Evolutionary conservation across 2,888 invertebrate genomes (phyloP), one percentile per base, ranked within the genome.

Genomic region (Balanococcus diminutus): DNA sequence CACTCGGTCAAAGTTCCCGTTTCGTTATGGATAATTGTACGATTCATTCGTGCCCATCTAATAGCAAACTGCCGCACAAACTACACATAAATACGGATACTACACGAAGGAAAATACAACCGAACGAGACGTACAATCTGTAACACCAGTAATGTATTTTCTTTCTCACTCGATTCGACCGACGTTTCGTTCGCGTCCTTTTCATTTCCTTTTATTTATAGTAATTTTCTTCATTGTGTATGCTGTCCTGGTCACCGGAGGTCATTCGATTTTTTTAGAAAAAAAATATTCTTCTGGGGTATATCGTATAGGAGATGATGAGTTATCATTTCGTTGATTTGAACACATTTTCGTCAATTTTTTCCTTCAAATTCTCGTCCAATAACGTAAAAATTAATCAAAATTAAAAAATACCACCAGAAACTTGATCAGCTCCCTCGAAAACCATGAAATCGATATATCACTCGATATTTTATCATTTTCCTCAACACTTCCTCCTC

Each of bases 11-110:
- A 83, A 83, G 83, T 83, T 83, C 61, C 83, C 56, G 83, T 83
- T 83, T 83, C 83, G 83, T 83, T 83, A 51, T 83, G 83, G 83
- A 83, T 83, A 83, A 83, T 83, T 83, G 83, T 83, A 83, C 83
- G 83, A 83, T 83, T 83, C 83, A 83, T 83, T 83, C 83, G 83
- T 56, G 83, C 83, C 61, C 83, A 61, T 83, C 83, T 83, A 83
- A 83, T 83, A 61, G 56, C 83, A 36, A 83, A 83, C 83, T 28
- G 83, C 51, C 51, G 75, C 75, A 79, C 28, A 28, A 36, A 79
- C 75, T 28, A 31, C 75, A 67, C 28, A 67, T 67, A 67, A 67
- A 67, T 67, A 31, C 28, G 28, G 14, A 28, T 22, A 42, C 42
- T n/a, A n/a, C n/a, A n/a, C n/a, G n/a, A n/a, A n/a, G n/a, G n/a